These are phyloP conservation scores for Eupithecia centaureata DNA, from an alignment of 2,888 invertebrate genomes.

Conservation along the genomic window DNA sequence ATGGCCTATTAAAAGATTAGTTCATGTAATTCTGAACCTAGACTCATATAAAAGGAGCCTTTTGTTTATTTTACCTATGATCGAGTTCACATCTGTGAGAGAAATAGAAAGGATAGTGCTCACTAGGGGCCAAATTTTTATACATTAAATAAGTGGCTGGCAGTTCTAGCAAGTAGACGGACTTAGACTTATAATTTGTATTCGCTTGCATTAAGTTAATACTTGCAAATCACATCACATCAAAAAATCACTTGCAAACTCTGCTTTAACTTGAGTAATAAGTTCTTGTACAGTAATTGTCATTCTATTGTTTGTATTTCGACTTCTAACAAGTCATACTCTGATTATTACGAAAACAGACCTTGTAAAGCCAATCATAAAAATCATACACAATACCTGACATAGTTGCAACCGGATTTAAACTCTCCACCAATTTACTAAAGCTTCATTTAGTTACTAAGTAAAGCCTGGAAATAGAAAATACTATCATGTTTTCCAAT, in stretches of 20 bases:
- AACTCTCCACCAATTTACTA: not conserved
- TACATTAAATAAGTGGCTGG: not conserved
- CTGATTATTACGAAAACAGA: not conserved
- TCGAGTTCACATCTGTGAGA: not conserved
- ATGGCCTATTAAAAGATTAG: not conserved
- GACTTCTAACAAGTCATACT: conserved; percentile 10
- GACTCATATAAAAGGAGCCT: not conserved
- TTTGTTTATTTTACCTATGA: too few species aligned
- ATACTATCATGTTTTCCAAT: not conserved
- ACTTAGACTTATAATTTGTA: not conserved
- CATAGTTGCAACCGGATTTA: not conserved
- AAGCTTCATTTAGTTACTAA: not conserved
- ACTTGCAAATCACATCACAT: too few species aligned
- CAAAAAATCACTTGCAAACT: not conserved
- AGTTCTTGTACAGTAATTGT: not conserved
- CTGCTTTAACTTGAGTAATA: not conserved
- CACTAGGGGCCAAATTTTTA: not conserved
- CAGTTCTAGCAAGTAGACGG: not conserved
- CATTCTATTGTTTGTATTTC: conserved; percentile 6
- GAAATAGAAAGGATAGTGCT: not conserved
- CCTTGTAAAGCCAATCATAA: not conserved
- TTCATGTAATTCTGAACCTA: not conserved
- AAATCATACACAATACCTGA: not conserved
- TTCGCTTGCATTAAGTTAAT: conserved; percentile 1
- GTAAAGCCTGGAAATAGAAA: not conserved